These are phyloP conservation scores for Lasaia peninsularis DNA, from an alignment of 1,140 invertebrate genomes.

Conservation along the genomic window DNA sequence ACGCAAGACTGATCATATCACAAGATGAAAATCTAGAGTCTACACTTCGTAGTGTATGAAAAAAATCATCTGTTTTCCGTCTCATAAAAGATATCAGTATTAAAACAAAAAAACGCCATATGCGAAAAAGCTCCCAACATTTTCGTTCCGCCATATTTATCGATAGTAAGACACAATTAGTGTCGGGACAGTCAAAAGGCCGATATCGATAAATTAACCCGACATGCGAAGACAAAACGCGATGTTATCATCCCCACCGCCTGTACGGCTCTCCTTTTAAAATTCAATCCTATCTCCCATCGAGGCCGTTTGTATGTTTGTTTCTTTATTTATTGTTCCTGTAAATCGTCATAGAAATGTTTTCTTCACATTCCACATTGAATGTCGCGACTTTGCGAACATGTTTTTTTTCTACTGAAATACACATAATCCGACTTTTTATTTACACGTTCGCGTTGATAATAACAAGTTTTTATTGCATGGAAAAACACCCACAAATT, in stretches of 20 bases:
- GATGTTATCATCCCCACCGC: slow-evolving; percentile 41
- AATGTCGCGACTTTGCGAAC: not conserved
- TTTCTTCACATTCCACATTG: slow-evolving; percentile 1
- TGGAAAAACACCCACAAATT: too few species aligned
- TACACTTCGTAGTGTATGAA: too few species aligned
- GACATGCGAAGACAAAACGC: slow-evolving; percentile 50
- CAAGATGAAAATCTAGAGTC: too few species aligned
- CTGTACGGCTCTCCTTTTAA: slow-evolving; percentile 24
- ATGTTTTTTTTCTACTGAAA: too few species aligned
- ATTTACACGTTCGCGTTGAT: too few species aligned
- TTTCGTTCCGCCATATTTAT: slow-evolving; percentile 23
- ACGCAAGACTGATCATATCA: too few species aligned
- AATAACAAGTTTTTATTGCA: too few species aligned
- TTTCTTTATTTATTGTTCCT: slow-evolving; percentile 13
- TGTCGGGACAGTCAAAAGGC: slow-evolving; percentile 46
- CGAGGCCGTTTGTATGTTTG: slow-evolving; percentile 12
- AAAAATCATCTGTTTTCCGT: too few species aligned
- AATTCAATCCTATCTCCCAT: slow-evolving; percentile 32
- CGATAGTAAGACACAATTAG: slow-evolving; percentile 53
- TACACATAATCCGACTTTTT: not conserved
- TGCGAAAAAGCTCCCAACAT: not conserved
- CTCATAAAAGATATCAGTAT: too few species aligned
- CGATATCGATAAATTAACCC: slow-evolving; percentile 47
- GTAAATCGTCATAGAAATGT: slow-evolving; percentile 12
- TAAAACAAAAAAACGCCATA: not conserved